Percentiles rank a stretch among this genome's conserved stretches.
phyloP scores from a whole-genome alignment of 1,140 invertebrate genomes.

The Drosophila burlai region DNA sequence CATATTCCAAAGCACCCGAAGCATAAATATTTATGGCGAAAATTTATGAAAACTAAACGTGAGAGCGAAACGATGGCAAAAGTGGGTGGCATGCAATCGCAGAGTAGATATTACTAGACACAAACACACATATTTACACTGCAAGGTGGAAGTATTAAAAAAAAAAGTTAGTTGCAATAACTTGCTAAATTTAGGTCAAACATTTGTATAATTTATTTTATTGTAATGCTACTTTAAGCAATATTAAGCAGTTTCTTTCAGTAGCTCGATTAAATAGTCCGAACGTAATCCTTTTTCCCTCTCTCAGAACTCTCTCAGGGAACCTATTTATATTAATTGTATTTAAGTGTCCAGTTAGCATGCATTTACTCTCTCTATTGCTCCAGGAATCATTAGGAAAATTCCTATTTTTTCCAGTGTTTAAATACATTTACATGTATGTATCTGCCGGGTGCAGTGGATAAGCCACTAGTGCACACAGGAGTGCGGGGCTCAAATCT shows the following conservation, averaged over 20 bases:
- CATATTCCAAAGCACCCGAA: slow-evolving; percentile 68
- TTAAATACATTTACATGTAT: slow-evolving; percentile 14
- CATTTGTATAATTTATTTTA: background rate
- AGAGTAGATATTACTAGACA: background rate
- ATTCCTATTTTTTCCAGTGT: background rate
- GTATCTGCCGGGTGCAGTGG: slow-evolving; percentile 29
- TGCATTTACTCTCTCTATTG: background rate
- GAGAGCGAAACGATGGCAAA: slow-evolving; percentile 48
- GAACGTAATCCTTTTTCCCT: no score
- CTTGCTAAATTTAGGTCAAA: background rate
- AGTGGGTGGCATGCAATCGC: slow-evolving; percentile 24
- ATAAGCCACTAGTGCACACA: slow-evolving; percentile 31
- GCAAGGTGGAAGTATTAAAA: background rate
- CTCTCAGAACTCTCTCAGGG: no score
- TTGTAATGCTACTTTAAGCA: background rate
- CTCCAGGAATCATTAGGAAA: no score
- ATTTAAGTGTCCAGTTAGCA: background rate
- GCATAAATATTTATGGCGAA: slow-evolving; percentile 80
- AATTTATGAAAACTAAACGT: slow-evolving; percentile 83
- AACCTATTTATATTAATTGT: background rate
- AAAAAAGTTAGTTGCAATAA: no score
- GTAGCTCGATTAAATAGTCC: background rate
- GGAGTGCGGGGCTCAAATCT: slow-evolving; percentile 21
- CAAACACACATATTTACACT: slow-evolving; percentile 37
- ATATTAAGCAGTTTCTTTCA: background rate